phyloP scores from a whole-genome alignment of 2,797 vertebrate genomes.

The Alfaro cultratus region DNA sequence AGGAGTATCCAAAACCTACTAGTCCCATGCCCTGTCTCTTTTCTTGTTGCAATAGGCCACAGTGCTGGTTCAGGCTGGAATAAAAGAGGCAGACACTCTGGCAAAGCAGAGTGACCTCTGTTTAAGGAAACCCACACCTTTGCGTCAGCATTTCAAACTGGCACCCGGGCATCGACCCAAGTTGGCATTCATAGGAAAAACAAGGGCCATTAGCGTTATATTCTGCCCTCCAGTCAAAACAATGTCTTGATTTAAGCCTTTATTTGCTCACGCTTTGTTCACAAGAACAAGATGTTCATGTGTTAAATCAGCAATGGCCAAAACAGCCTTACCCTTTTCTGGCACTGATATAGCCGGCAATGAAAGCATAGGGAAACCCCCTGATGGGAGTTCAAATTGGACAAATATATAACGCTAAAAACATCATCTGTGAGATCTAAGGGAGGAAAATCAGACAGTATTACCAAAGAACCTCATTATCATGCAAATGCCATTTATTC shows the following conservation, averaged over 20 bases:
- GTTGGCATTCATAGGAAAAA: constrained; percentile 73
- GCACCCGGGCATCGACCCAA: constrained; percentile 67
- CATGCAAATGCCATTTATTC: constrained; percentile 81
- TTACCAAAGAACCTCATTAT: constrained; percentile 80
- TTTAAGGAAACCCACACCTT: constrained; percentile 69
- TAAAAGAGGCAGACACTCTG: constrained; percentile 70
- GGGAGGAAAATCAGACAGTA: constrained; percentile 70
- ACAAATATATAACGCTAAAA: constrained; percentile 63
- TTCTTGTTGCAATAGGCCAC: constrained; percentile 46
- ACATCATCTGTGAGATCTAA: constrained; percentile 73
- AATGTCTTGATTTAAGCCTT: constrained; percentile 46
- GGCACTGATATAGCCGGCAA: constrained; percentile 46
- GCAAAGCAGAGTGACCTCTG: constrained; percentile 73
- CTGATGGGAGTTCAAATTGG: constrained; percentile 72
- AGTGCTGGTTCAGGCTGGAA: constrained; percentile 55
- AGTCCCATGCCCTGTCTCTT: constrained; percentile 61
- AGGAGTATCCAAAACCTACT: constrained; percentile 58
- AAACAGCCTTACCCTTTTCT: constrained; percentile 33
- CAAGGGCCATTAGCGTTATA: constrained; percentile 68
- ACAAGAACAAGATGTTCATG: constrained; percentile 24
- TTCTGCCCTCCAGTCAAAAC: constrained; percentile 65
- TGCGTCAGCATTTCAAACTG: constrained; percentile 65
- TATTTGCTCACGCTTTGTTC: constrained; percentile 26
- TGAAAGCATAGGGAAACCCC: constrained; percentile 56
- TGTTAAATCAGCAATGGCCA: constrained; percentile 37